Evolutionary conservation across 2,113 vertebrate species (phyloP), one percentile per base, ranked within the genome.

Genomic region (Etheostoma spectabile): DNA sequence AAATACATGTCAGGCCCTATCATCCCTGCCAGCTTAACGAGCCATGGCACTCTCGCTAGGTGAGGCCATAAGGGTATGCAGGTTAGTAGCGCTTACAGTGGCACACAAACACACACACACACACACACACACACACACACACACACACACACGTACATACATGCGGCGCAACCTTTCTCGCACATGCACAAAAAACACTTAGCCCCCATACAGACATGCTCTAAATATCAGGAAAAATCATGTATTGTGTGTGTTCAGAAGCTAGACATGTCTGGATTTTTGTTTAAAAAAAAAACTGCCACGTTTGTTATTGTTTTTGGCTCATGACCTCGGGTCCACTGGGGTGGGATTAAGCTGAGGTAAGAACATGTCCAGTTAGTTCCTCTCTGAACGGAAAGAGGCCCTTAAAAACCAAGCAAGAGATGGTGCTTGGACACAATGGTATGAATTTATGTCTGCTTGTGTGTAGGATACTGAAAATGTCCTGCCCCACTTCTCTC

Each of bases 401-500:
- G 52, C 42, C 69, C 53, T 74, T 69, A 51, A 80, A 59, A 77
- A 35, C 0, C 53, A 59, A 71, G 64, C 5, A n/a, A 79, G 63
- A 71, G 45, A 53, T 8, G 48, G 59, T 24, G 67, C 67, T 46
- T 24, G 77, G n/a, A 57, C 60, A 63, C 35, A 64, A 63, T n/a
- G 6, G 35, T 48, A 24, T 73, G 45, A 72, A 60, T 68, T 16
- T 63, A 21, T 75, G n/a, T 77, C 52, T 57, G 53, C 67, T 46
- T 65, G 70, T 21, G 66, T 82, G 79, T 86, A 93, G 92, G 91
- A 92, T 89, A 64, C 57, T 42, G 85, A 53, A 86, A 86, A 88
- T 84, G 91, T 91, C 81, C 89, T 94, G 94, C 84, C 92, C 94
- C 93, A 95, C 90, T 95, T 95, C 87, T 92, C 79, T 86, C 79